Conservation (phyloP, 1,140 invertebrate species). For the Lamellibrachia luymesi region DNA sequence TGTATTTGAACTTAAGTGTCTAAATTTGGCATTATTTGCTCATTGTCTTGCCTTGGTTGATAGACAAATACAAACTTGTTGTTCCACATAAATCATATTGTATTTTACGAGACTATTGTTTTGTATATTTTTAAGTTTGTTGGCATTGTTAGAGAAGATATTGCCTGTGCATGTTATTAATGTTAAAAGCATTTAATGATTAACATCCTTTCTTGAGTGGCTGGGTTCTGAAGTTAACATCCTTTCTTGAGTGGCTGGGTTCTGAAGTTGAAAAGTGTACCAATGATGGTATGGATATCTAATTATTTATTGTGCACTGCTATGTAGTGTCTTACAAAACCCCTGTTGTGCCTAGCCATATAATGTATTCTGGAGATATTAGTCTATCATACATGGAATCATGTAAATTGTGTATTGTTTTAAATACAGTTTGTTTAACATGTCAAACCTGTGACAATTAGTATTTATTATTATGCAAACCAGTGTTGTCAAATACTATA, state of each 20-base stretch:
- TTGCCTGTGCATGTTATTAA: neutral
- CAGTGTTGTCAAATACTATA: too few species aligned
- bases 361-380: neutral
- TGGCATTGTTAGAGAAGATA: neutral
- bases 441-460: neutral
- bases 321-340: neutral
- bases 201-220: neutral
- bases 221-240: neutral
- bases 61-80: neutral
- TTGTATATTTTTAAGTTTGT: neutral
- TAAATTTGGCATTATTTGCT: neutral
- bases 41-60: neutral
- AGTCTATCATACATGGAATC: neutral
- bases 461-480: too few species aligned
- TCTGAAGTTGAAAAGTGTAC: neutral
- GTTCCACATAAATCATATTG: too few species aligned
- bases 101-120: too few species aligned
- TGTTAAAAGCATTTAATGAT: neutral
- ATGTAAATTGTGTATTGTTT: slow-evolving; percentile 6
- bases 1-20: neutral
- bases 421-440: neutral
- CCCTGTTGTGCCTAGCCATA: neutral
- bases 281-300: neutral
- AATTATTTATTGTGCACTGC: neutral
- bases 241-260: neutral